Conservation (phyloP, 2,888 invertebrate species). For the Caenorhabditis sp. region DNA sequence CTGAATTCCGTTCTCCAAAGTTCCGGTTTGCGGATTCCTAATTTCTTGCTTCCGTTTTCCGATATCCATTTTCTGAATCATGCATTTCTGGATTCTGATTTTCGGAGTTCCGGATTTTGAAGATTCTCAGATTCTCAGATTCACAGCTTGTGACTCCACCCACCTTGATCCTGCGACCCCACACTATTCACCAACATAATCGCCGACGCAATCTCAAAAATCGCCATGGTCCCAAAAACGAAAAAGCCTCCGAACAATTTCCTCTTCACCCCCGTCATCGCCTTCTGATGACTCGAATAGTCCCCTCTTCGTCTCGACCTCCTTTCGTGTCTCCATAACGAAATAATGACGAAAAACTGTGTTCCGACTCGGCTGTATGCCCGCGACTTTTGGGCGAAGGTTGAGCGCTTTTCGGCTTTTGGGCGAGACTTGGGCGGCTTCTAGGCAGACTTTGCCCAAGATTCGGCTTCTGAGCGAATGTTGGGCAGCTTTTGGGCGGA, state of each 20-base stretch:
- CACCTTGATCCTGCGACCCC: conserved; percentile 14
- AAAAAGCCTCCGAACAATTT: conserved; percentile 38
- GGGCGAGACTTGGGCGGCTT: too few relatives aligned
- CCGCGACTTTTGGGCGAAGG: too few relatives aligned
- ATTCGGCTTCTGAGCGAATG: too few relatives aligned
- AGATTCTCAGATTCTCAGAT: not conserved
- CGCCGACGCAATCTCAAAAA: conserved; percentile 45
- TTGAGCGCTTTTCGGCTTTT: too few relatives aligned
- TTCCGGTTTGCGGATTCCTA: too few relatives aligned
- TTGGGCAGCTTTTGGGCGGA: too few relatives aligned
- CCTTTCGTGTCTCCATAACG: conserved; percentile 23
- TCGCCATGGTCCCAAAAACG: conserved; percentile 35
- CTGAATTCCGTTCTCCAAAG: too few relatives aligned
- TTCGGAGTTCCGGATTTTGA: not conserved
- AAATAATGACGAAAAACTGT: conserved; percentile 35
- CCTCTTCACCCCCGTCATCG: conserved; percentile 32
- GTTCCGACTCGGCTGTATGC: too few relatives aligned
- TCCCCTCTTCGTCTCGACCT: conserved; percentile 37
- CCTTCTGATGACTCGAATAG: conserved; percentile 38
- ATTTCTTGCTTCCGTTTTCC: too few relatives aligned
- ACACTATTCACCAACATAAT: conserved; percentile 31
- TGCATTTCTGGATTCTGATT: not conserved
- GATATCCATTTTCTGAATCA: too few relatives aligned
- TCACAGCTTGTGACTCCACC: too few relatives aligned
- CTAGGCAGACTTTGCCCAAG: too few relatives aligned